These are phyloP conservation scores for Nephrotoma guestfalica DNA, from an alignment of 2,888 invertebrate species.

Conservation along the genomic window DNA sequence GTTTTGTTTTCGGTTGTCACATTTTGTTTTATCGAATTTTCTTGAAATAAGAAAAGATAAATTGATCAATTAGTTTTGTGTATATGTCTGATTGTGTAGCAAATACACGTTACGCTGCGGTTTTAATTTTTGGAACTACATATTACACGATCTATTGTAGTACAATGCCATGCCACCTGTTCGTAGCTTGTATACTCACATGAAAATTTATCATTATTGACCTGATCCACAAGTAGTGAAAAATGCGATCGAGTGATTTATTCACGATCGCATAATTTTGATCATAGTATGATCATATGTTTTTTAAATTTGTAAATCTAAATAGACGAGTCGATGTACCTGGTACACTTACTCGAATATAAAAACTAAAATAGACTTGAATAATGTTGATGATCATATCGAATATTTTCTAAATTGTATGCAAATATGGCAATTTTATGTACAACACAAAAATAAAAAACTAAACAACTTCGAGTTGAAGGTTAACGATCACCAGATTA, in stretches of 20 bases:
- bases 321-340: background rate
- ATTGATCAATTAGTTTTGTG: background rate
- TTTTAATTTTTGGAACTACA: background rate
- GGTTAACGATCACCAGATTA: background rate
- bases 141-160: background rate
- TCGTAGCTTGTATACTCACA: background rate
- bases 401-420: background rate
- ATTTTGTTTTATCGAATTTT: background rate
- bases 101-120: background rate
- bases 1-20: background rate
- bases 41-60: background rate
- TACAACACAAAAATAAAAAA: background rate
- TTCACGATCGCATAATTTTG: background rate
- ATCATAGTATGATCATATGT: background rate
- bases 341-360: background rate
- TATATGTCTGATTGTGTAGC: background rate
- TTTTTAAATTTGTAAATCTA: background rate
- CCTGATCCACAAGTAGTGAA: too few species aligned
- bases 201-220: background rate
- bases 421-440: background rate
- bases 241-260: background rate
- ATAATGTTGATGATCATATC: background rate
- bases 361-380: background rate
- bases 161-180: background rate
- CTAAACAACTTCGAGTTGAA: background rate